phyloP scores from a whole-genome alignment of 2,113 vertebrate species.

The Trematocara nigrifrons region DNA sequence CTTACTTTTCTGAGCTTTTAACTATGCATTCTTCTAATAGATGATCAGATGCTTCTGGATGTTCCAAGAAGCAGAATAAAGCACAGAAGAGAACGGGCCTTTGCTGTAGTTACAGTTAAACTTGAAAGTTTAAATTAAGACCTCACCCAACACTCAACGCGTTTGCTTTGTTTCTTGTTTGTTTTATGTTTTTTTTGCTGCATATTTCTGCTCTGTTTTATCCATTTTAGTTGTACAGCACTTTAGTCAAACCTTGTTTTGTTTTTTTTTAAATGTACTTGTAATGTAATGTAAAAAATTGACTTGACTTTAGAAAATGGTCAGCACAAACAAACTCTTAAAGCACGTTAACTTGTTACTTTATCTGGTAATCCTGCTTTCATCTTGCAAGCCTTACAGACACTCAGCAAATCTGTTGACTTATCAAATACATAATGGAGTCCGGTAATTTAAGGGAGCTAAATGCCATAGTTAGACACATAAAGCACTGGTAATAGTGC shows the following conservation, averaged over 20 bases:
- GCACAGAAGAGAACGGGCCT: background rate
- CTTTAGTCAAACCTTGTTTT: background rate
- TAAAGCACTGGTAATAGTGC: background rate
- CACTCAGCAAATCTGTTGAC: background rate
- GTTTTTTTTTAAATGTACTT: background rate
- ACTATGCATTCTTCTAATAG: background rate
- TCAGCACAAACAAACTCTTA: background rate
- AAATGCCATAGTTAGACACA: background rate
- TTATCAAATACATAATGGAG: background rate
- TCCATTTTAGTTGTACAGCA: background rate
- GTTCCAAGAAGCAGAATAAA: background rate
- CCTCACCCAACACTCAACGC: background rate
- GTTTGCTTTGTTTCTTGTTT: background rate
- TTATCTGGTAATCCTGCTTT: background rate
- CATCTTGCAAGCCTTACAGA: background rate
- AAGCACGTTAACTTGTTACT: background rate
- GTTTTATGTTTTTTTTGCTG: background rate
- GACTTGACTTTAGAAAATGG: background rate
- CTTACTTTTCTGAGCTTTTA: background rate
- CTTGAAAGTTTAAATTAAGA: background rate
- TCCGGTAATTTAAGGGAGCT: background rate
- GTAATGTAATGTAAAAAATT: background rate
- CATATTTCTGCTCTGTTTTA: background rate
- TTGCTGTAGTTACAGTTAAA: background rate
- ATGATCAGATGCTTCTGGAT: background rate